phyloP scores from a whole-genome alignment of 2,113 vertebrate genomes.

The Otolemur garnettii region DNA sequence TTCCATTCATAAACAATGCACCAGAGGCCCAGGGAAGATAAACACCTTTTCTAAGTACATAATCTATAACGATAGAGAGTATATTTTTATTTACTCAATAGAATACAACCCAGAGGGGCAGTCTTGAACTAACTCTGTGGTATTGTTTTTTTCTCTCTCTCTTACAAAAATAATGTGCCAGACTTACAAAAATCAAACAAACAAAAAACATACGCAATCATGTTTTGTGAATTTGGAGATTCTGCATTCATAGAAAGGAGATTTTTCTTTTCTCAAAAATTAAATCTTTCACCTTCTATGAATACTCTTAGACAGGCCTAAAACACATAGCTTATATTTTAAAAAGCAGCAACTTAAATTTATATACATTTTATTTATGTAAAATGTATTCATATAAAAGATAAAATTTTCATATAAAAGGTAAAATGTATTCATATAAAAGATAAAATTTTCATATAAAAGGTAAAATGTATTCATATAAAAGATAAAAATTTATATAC shows the following conservation, averaged over 20 bases:
- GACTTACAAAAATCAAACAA: slow-evolving; percentile 3
- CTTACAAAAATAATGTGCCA: neutral
- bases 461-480: too few species aligned
- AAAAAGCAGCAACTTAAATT: neutral
- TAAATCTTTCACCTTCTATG: neutral
- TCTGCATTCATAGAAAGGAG: slow-evolving; percentile 3
- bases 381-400: neutral
- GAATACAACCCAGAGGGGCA: neutral
- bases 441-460: too few species aligned
- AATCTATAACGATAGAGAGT: neutral
- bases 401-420: too few species aligned
- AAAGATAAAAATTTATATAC: neutral
- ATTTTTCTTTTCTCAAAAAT: neutral
- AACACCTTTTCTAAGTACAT: neutral
- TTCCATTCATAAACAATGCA: neutral
- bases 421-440: too few species aligned
- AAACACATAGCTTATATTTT: slow-evolving; percentile 23
- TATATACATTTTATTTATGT: neutral
- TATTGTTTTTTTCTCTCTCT: neutral
- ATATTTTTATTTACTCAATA: neutral
- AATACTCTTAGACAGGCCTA: neutral
- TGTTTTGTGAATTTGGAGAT: neutral
- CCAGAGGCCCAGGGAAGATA: neutral
- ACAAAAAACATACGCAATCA: neutral
- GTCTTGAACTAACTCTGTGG: neutral